Base-by-base conservation (phyloP, 1,140 invertebrate species). In the Hetaerina americana region DNA sequence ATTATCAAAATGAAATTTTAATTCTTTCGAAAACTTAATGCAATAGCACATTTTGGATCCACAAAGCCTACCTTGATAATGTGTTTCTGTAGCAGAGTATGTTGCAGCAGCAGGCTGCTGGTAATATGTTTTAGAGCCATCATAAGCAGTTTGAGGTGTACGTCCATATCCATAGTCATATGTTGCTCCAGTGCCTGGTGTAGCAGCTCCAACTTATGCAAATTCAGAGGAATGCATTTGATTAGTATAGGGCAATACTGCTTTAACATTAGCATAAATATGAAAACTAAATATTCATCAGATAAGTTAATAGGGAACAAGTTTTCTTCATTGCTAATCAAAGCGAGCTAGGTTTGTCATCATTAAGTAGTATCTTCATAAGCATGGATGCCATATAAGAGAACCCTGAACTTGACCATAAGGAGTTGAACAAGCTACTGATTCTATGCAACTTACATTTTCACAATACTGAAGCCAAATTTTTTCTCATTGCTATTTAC, bases 91-190 rank as follows among this genome's bases (percentile, higher is more conserved):
- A 68, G 84, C 84, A 0, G 87, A 86, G 75, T 90, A 89, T 57
- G 88, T 87, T 10, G 87, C 88, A 24, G 77, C 76, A 76, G 87
- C 82, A 77, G 87, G 83, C 77, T 90, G 89, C 76, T 87, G 87
- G 74, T 89, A 88, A 74, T 88, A 89, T 27, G 86, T 87, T 75
- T 88, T 89, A 5, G 83, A 85, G 1, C 87, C 84, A 78, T 88
- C 87, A 80, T 89, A 88, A 3, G 84, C 82, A 2, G 85, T 81
- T 26, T 75, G 86, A 29, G 85, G 83, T 70, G 84, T 80, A 67
- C 87, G 80, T 70, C 88, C 87, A 82, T 90, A 89, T 49, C 88
- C 88, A 82, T 89, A 90, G 73, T 88, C 86, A 81, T 88, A 87
- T 5, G 86, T 84, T 57, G 77, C 75, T 22, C 74, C 76, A 22